phyloP scores from a whole-genome alignment of 2,113 vertebrate genomes.

The Mohoua ochrocephala region DNA sequence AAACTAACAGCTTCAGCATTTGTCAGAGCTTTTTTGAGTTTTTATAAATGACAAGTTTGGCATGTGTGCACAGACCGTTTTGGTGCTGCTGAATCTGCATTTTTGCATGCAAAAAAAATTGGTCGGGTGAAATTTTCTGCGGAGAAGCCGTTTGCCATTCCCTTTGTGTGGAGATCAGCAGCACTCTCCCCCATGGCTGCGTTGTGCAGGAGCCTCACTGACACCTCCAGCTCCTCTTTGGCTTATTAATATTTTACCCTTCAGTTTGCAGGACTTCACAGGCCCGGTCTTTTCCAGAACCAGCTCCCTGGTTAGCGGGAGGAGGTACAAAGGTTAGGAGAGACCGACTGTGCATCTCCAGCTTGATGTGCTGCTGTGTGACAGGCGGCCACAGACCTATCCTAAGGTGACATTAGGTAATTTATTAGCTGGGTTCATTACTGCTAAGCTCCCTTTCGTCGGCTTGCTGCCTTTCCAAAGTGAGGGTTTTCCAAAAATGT shows the following conservation, averaged over 20 bases:
- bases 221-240: not conserved
- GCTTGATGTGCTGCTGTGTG: not conserved
- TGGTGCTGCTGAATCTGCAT: conserved; percentile 65
- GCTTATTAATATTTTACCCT: not conserved
- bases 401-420: not conserved
- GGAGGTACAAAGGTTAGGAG: conserved; percentile 16
- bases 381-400: not conserved
- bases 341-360: not conserved
- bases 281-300: not conserved
- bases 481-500: not conserved
- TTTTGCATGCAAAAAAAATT: conserved; percentile 16
- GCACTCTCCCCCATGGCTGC: not conserved
- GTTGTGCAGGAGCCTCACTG: not conserved
- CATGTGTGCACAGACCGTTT: conserved; percentile 56
- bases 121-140: not conserved
- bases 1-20: conserved; percentile 70
- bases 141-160: not conserved
- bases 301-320: not conserved
- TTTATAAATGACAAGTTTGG: conserved; percentile 66
- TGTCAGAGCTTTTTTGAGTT: conserved; percentile 68
- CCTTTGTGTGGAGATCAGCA: not conserved
- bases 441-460: not conserved
- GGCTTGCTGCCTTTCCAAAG: not conserved
- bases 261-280: not conserved
- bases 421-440: not conserved